These are phyloP conservation scores for Pseudolaguvia tuberculata DNA, from an alignment of 2,113 vertebrate genomes.

Conservation along the genomic window DNA sequence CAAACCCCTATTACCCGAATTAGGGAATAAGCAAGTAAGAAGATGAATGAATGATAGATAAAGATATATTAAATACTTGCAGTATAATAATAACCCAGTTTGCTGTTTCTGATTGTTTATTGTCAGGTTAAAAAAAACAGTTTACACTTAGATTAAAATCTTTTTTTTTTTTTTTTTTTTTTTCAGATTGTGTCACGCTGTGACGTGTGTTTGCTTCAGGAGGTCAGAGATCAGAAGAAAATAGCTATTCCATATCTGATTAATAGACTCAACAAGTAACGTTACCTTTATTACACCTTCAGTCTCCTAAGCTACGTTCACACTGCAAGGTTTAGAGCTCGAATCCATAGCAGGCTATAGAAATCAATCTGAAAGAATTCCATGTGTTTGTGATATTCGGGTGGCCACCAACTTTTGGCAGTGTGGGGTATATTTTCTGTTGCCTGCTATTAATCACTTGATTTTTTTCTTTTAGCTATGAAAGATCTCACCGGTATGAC, in stretches of 20 bases:
- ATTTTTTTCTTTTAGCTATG: slow-evolving; percentile 50
- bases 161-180: slow-evolving; percentile 13
- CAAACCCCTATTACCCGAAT: no score
- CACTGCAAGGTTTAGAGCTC: no score
- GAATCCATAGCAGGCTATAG: no score
- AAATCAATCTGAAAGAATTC: no score
- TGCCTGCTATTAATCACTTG: neutral
- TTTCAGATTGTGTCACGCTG: slow-evolving; percentile 67
- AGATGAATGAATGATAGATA: no score
- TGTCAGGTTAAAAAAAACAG: neutral
- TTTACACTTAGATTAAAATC: neutral
- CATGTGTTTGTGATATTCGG: no score
- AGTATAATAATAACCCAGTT: no score
- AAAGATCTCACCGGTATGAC: slow-evolving; percentile 51
- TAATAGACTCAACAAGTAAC: slow-evolving; percentile 54
- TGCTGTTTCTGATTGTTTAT: neutral
- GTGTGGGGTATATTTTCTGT: neutral
- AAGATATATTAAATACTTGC: no score
- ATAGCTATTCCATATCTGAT: slow-evolving; percentile 58
- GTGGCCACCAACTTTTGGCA: neutral
- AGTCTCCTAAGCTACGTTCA: no score
- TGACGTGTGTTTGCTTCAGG: slow-evolving; percentile 69
- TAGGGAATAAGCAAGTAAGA: no score
- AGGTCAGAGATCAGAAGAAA: slow-evolving; percentile 65
- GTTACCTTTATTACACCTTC: neutral